Evolutionary conservation across 2,888 invertebrate genomes (phyloP), one percentile per base, ranked within the genome.

Genomic region (Eilema depressum): DNA sequence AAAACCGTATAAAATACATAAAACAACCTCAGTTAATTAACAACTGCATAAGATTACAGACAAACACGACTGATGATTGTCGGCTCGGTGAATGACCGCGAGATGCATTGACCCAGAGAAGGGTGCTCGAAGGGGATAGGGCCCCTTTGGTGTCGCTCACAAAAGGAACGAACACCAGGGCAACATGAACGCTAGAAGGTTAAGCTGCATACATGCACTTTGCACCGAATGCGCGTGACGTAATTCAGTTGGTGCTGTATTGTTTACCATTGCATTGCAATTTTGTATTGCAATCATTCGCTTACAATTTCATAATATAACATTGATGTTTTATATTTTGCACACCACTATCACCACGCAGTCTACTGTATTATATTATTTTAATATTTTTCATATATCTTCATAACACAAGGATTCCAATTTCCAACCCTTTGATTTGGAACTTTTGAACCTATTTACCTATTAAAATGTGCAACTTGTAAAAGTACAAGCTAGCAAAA

Each of bases 51-150:
- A 70, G 77, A 73, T 66, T 71, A 75, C 68, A 75, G 77, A 82
- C 74, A 73, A 76, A 73, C 80, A 76, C 73, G 80, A 72, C 74
- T 64, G 73, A 86, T 81, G 80, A 86, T 87, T 87, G 85, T 87
- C 82, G 75, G 80, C 82, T 73, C 86, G 87, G 86, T 91, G 91
- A 93, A 89, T 86, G 93, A 91, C 91, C 93, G 89, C 86, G 82
- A 88, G 86, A 91, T 89, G 92, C 90, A 88, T 86, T 95, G 95
- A 94, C 94, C 95, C 93, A 93, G 86, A 93, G 94, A 95, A 95
- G 95, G 94, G 95, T 93, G 92, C 88, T 87, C 88, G 85, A 94
- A 94, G 94, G 93, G 95, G 95, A 93, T 95, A 95, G 95, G 95
- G 95, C 95, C 95, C 91, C 95, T 95, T 95, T 95, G 89, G 93